Evolutionary conservation across 2,888 invertebrate genomes (phyloP), one percentile per base, ranked within the genome.

Genomic region (Ellobium chinense): DNA sequence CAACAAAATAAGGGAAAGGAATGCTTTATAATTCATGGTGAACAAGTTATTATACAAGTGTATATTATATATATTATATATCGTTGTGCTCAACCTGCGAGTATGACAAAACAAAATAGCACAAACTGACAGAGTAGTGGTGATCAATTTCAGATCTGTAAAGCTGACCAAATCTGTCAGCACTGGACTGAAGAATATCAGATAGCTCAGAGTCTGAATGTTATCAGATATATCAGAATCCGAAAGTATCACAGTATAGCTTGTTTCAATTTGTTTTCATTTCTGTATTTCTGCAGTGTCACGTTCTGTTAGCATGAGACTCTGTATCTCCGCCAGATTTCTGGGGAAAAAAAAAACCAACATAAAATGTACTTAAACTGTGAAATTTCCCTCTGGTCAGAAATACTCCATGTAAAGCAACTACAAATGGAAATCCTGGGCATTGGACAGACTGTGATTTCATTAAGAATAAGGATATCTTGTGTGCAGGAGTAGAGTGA

Each of bases 241-340:
- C n/a, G n/a, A n/a, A 39, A 60, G 4, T 73, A 73, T 73, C 73
- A 73, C 73, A 73, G 73, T 39, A 9, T 60, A 34, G 36, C 60
- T 73, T 58, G 24, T 60, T 37, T 0, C 5, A 34, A 14, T 1
- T 1, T 4, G 29, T 29, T 18, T 31, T 46, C 29, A 12, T n/a
- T 21, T 27, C 37, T 14, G 58, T 7, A n/a, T 27, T 36, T 24
- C 5, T 9, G 21, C n/a, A 58, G 18, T 36, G 60, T 9, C 21
- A 18, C 34, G 56, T 39, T n/a, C 37, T 36, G 56, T 54, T 54
- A 24, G 56, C 27, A 1, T 39, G 24, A 18, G 24, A 0, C 27
- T 66, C 39, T 0, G 2, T 14, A 12, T 66, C 31, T 21, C 37
- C 31, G 39, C 24, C 27, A 27, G 12, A 27, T 39, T 37, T 31